Base-by-base conservation (phyloP, 2,888 invertebrate genomes). In the Cheilosia soror region DNA sequence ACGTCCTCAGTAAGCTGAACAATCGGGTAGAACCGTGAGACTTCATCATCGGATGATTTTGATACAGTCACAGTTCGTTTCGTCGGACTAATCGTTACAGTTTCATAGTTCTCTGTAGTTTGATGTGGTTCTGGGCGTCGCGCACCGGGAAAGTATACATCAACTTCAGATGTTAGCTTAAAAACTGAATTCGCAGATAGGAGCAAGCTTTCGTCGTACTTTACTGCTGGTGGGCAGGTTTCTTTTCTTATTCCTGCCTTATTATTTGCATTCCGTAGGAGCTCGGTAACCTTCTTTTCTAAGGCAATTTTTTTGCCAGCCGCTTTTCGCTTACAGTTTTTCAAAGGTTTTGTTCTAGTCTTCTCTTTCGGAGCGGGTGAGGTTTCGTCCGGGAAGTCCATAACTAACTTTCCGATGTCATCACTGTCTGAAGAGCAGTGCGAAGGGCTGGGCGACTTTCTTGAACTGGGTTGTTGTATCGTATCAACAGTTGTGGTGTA, bases 371-470 rank as follows among this genome's bases (percentile, higher is more conserved):
- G 15, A 29, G 44, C 37, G 11, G 29, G 6, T 2, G 27, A 13
- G 5, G 1, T 20, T 2, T 40, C 53, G 2, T 9, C 9, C 9
- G 47, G 40, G 0, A 75, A 37, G 33, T 80, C 80, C 40, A 80
- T 80, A 1, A 80, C 60, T 13, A 81, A n/a, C 11, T 69, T 81
- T 5, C 42, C 62, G 9, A 25, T 7, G 27, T 76, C 76, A 51
- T 81, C 81, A 15, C 76, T 76, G 42, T 81, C 76, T 3, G 81
- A 63, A 27, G 69, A 68, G 15, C 3, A 13, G 13, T 37, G 55
- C 4, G 76, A 66, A 20, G 27, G 3, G 5, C n/a, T 29, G 5
- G 44, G 11, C 4, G 25, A 40, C 15, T 40, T 53, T 31, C 7
- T 33, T 40, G 1, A 0, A 20, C 15, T 49, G 5, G 13, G 9